Evolutionary conservation across 2,797 vertebrate species (phyloP), one percentile per base, ranked within the genome.

Genomic region (Scleropages formosus): DNA sequence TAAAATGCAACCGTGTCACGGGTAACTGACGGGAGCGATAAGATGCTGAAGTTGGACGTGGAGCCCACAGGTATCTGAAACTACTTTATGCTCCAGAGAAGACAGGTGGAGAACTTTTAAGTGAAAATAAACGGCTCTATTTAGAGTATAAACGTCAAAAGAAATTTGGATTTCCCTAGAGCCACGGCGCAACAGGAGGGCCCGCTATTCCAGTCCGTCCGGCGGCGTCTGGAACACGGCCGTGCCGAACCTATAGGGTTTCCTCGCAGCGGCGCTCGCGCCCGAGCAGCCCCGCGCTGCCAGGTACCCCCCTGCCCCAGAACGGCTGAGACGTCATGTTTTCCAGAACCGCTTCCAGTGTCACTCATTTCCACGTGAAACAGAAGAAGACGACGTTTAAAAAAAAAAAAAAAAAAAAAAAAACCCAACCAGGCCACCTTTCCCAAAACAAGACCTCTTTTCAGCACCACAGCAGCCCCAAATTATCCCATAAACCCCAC

Each of bases 381-480:
- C 46, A 49, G 44, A 64, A 62, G 39, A 39, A 39, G 31, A 31
- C 39, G 31, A 39, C 31, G 39, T 31, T 39, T n/a, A n/a, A n/a
- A n/a, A n/a, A n/a, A n/a, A n/a, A 24, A 62, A 62, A 63, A 26
- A 39, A 26, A 24, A n/a, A 60, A 24, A 62, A 62, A 63, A 26
- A 39, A 26, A 24, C 47, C 13, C 9, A 51, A 81, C 79, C 75
- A 81, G 80, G 74, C 85, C 80, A 78, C 84, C 83, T 85, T 76
- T 79, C 61, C 74, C 76, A 88, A 88, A 74, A 92, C 89, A 92
- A 92, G 89, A 81, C 79, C 78, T 77, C 90, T 89, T 91, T 92
- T 91, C 86, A 91, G 86, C 82, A 84, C 81, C 82, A 70, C 80
- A 83, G 78, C 47, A 81, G 78, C 77, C 83, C 80, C 68, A 77